Evolutionary conservation across 1,140 invertebrate species (phyloP).

Genomic region (Rhagoletis pomonella): DNA sequence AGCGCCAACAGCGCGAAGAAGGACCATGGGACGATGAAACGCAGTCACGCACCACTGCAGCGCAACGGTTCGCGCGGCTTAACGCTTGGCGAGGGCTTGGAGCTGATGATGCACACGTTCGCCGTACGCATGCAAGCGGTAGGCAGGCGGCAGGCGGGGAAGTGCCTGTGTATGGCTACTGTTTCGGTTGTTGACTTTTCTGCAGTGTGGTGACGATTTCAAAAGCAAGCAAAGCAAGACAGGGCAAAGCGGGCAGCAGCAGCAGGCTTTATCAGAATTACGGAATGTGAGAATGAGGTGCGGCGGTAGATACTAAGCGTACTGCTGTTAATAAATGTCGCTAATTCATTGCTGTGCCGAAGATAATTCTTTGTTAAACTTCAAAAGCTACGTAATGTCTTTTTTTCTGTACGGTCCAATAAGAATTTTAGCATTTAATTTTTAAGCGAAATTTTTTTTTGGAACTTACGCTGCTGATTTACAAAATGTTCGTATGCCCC

Average conservation of each 20-base stretch:
- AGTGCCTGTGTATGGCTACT: no score
- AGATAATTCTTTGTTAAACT: background rate
- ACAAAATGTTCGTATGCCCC: no score
- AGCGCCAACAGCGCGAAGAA: no score
- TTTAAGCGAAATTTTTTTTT: no score
- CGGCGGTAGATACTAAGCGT: background rate
- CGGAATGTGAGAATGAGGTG: conserved; percentile 16
- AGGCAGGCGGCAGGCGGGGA: no score
- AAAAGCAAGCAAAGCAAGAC: no score
- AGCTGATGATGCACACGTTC: background rate
- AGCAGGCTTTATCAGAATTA: conserved; percentile 21
- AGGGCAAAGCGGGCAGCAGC: no score
- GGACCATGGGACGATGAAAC: background rate
- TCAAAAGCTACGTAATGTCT: background rate
- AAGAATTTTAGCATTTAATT: no score
- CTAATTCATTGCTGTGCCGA: conserved; percentile 2
- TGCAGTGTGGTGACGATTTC: conserved; percentile 21
- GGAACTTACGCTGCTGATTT: no score
- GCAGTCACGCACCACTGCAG: conserved; percentile 15
- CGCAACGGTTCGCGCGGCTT: background rate
- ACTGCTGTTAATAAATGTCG: background rate
- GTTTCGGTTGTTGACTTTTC: conserved; percentile 38
- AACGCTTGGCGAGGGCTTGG: background rate
- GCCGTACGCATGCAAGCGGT: background rate
- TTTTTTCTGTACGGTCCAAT: no score